Evolutionary conservation across 2,113 vertebrate species (phyloP), one percentile per base, ranked within the genome.

Genomic region (Laticauda laticaudata): DNA sequence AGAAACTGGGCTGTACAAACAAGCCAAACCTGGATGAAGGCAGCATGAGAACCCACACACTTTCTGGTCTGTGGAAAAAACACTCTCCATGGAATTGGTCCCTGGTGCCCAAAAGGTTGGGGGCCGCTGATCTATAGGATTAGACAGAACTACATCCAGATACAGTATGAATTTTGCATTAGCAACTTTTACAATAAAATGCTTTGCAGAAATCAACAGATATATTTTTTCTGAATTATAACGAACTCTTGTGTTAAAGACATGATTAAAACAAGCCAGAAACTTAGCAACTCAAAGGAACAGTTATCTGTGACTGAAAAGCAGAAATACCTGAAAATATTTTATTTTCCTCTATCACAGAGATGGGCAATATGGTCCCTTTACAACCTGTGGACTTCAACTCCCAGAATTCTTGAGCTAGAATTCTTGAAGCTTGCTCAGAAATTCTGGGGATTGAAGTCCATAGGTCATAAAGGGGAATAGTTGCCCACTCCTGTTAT

Each of bases 101-200:
- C 3, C 57, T 61, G 23, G 57, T 26, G 21, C 21, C 56, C 56
- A 57, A 57, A 57, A 57, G 21, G 12, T 14, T 54, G 12, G 7
- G 57, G 59, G 24, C 23, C 2, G 0, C 23, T 59, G 24, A 26
- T 26, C 9, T 61, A 93, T 96, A 94, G 24, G 81, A 95, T 75
- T 94, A 55, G 95, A 12, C 75, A 95, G 93, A 94, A 94, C 6
- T 43, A 9, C 7, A 45, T 43, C 7, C 15, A 90, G 57, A 53
- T 4, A 14, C 59, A 20, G 59, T 9, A 29, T 75, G 39, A 48
- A 0, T 29, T n/a, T 48, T 69, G 43, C 45, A n/a, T 61, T 69
- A 51, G 57, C 53, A 15, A 11, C 59, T 53, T 53, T 21, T 69
- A 53, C 18, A 69, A 20, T n/a, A 90, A 48, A 9, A 10, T 90